phyloP scores from a whole-genome alignment of 2,113 vertebrate species.

The Neomonachus schauinslandi region DNA sequence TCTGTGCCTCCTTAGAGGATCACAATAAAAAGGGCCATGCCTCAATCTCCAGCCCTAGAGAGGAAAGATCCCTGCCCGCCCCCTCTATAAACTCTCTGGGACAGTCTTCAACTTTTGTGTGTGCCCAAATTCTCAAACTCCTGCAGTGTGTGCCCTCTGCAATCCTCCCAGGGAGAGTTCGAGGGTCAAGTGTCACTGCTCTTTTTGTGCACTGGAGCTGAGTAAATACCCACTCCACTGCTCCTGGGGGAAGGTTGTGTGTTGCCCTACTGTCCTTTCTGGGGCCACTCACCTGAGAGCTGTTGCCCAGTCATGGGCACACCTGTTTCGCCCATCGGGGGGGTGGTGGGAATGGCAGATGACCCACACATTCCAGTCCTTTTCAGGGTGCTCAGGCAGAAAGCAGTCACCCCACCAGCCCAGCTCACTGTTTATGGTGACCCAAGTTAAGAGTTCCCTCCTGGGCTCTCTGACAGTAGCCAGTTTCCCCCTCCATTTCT shows the following conservation, averaged over 20 bases:
- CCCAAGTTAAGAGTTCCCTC: background rate
- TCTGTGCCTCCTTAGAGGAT: too few relatives aligned
- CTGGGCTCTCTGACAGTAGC: background rate
- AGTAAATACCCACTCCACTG: background rate
- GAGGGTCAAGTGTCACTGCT: background rate
- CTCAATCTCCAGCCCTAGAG: too few relatives aligned
- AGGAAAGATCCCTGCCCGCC: too few relatives aligned
- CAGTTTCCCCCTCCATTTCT: background rate
- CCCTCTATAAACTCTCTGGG: too few relatives aligned
- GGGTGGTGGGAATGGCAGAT: background rate
- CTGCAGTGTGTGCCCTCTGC: background rate
- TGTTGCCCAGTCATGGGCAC: background rate
- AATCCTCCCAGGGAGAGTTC: background rate
- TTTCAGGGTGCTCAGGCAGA: background rate
- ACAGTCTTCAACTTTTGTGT: background rate
- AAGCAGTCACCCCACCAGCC: background rate
- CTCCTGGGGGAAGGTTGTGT: background rate
- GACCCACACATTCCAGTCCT: background rate
- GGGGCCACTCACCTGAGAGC: background rate
- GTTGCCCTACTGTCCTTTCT: background rate
- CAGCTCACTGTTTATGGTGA: accelerated
- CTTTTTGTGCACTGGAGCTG: background rate
- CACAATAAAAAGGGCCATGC: too few relatives aligned
- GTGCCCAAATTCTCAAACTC: background rate
- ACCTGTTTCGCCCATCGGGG: background rate